phyloP scores from a whole-genome alignment of 2,113 vertebrate species.

The Microcebus jonahi region DNA sequence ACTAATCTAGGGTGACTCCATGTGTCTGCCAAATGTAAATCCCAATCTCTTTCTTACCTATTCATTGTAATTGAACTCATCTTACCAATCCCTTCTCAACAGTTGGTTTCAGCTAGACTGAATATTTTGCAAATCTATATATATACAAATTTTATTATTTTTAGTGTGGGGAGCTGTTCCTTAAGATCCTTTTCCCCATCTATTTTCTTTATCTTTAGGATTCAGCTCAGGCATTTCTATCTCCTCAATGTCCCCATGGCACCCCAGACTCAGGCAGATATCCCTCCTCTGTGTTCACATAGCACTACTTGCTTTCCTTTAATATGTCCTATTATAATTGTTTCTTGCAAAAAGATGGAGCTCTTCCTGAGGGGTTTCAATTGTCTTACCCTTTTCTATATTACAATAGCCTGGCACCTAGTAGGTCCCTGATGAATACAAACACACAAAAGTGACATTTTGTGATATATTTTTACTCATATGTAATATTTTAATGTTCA shows the following conservation, averaged over 20 bases:
- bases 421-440: neutral
- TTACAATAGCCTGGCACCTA: neutral
- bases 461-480: neutral
- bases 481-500: neutral
- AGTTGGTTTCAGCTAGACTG: neutral
- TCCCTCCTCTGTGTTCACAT: no score
- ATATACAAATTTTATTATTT: neutral
- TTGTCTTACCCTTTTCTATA: neutral
- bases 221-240: no score
- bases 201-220: no score
- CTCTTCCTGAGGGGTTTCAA: no score
- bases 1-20: neutral
- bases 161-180: neutral
- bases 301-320: no score
- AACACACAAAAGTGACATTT: neutral
- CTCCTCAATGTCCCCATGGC: no score
- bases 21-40: conserved; percentile 14
- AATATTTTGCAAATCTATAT: conserved; percentile 14
- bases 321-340: no score
- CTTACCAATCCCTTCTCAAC: neutral
- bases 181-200: no score
- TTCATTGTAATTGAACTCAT: neutral
- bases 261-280: no score
- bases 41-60: neutral
- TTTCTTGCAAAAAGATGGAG: no score